Evolutionary conservation across 1,140 invertebrate genomes (phyloP), one percentile per base, ranked within the genome.

Genomic region (Solenopsis invicta): DNA sequence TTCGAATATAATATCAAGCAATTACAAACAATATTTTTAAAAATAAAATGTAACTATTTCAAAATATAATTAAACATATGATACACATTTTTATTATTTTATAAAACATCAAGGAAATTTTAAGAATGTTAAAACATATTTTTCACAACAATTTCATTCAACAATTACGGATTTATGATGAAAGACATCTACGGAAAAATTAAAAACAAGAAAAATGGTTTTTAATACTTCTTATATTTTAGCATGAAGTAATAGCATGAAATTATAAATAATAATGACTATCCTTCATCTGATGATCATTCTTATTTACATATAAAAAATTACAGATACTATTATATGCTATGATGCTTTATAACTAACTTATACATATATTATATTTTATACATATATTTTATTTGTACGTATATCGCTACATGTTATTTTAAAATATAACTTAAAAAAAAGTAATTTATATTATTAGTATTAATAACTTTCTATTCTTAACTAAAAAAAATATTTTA

Each of bases 221-320:
- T n/a, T n/a, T n/a, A n/a, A n/a, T 52, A 18, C 9, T 34, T 74
- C 10, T 29, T 37, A 12, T 16, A 37, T 34, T 5, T 50, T n/a
- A n/a, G n/a, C n/a, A n/a, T n/a, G n/a, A n/a, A n/a, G n/a, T 37
- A 2, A 16, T 21, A 21, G 12, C 5, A 74, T 56, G 1, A 52
- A 54, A 34, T 72, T 72, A 18, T n/a, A 52, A 71, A n/a, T 52
- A 71, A 52, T 54, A 52, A 54, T n/a, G n/a, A 67, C 12, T 69
- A n/a, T 67, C 9, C 24, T 18, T 4, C 2, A 13, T 72, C 2
- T 29, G 2, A 41, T 41, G 8, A 41, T 4, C 41, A 8, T 41
- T 41, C 41, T 41, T 41, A 41, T 41, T 41, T 41, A 18, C 1
- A 52, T 18, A 52, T n/a, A 50, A 4, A 18, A 4, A 69, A 0